Conservation (phyloP, 2,113 vertebrate genomes). For the Dasyornis broadbenti region DNA sequence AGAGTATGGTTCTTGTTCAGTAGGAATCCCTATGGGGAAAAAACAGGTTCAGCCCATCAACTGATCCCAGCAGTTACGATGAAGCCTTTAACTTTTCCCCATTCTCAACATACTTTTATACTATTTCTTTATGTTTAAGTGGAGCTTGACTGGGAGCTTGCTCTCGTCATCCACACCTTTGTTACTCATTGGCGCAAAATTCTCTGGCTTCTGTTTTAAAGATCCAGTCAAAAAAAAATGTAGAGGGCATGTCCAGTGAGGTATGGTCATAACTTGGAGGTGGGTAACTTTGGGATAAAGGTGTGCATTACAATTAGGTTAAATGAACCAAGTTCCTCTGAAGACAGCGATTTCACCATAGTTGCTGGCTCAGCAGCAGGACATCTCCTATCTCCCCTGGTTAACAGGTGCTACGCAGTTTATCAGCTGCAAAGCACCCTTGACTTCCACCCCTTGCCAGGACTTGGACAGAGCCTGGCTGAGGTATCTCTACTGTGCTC, state of each 20-base stretch:
- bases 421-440: background rate
- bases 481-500: background rate
- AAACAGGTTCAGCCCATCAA: fast-evolving
- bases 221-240: background rate
- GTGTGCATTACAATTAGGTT: background rate
- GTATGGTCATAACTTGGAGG: background rate
- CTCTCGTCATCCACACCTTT: background rate
- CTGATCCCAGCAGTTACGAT: background rate
- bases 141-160: background rate
- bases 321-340: background rate
- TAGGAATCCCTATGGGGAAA: background rate
- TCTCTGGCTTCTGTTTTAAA: background rate
- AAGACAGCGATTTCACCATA: background rate
- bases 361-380: background rate
- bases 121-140: background rate
- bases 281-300: background rate
- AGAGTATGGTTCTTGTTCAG: background rate
- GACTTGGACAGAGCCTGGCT: background rate
- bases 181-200: background rate
- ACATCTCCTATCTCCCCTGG: background rate
- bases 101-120: background rate
- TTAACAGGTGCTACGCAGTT: background rate
- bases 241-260: background rate
- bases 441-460: background rate
- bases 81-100: background rate